Evolutionary conservation across 2,797 vertebrate species (phyloP), one percentile per base, ranked within the genome.

Genomic region (Cottoperca gobio): DNA sequence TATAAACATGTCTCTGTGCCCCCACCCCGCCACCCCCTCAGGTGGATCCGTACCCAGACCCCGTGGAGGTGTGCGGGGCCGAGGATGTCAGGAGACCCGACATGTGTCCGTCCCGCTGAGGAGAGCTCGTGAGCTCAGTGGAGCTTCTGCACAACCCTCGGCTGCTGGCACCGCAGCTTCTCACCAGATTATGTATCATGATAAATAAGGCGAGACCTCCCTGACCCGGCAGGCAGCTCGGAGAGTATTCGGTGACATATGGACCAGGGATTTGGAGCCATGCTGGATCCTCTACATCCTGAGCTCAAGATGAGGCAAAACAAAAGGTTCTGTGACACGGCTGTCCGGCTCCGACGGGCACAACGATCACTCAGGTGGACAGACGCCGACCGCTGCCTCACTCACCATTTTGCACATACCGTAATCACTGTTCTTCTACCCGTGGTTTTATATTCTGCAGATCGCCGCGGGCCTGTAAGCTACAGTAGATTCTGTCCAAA

Each of bases 21-120:
- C n/a, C n/a, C n/a, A n/a, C 8, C 4, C 3, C n/a, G 16, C n/a
- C 42, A 1, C 26, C 0, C 49, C 35, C 39, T 8, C 85, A 99
- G 97, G 95, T 98, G 55, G 97, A 99, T 89, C 97, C 97, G 8
- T 97, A 97, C 87, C 97, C 97, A 6, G 96, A 96, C 84, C 93
- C 96, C 2, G 95, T 94, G 88, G 95, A 96, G 48, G 59, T 87
- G 83, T 77, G 86, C 82, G 75, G 68, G 11, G 57, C 78, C 1
- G 57, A 74, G 11, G 95, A 95, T 0, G 60, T 88, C 75, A 91
- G 95, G 23, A 95, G 95, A 88, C 95, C 95, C 6, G 90, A 94
- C 68, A 94, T 91, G 71, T 97, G 96, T 86, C 97, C 97, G 26
- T 97, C 97, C 78, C 96, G 97, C 85, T 98, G 97, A 93, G 52